Conservation (phyloP, 2,797 vertebrate genomes). For the Lateolabrax maculatus region DNA sequence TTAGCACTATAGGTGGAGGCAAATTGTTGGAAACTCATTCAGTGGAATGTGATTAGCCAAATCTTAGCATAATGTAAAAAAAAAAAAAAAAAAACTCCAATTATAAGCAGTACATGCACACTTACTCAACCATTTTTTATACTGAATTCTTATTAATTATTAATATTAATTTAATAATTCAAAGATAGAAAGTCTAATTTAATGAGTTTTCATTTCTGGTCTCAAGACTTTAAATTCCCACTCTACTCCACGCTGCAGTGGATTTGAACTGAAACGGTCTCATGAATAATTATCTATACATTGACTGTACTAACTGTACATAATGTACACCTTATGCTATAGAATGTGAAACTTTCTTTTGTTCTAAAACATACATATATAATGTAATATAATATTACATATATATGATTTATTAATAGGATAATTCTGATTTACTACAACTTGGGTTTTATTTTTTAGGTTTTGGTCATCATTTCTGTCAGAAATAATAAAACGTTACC, state of each 20-base stretch:
- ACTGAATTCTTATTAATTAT: conserved; percentile 49
- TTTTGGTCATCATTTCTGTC: background rate
- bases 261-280: background rate
- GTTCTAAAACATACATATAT: background rate
- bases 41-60: conserved; percentile 32
- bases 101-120: conserved; percentile 38
- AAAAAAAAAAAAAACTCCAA: conserved; percentile 29
- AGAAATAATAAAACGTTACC: background rate
- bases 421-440: background rate
- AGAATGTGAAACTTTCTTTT: background rate
- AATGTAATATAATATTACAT: too few relatives aligned
- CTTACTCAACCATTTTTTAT: conserved; percentile 50
- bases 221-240: conserved; percentile 6
- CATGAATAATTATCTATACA: background rate
- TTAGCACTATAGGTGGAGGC: background rate
- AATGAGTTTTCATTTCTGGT: conserved; percentile 56
- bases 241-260: background rate
- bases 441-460: background rate
- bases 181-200: conserved; percentile 44
- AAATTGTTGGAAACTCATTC: conserved; percentile 12
- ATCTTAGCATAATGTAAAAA: conserved; percentile 17
- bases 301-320: background rate
- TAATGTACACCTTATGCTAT: background rate
- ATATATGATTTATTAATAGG: too few relatives aligned
- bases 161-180: conserved; percentile 53